Evolutionary conservation across 1,140 invertebrate genomes (phyloP), one percentile per base, ranked within the genome.

Genomic region (Zaprionus ghesquierei): DNA sequence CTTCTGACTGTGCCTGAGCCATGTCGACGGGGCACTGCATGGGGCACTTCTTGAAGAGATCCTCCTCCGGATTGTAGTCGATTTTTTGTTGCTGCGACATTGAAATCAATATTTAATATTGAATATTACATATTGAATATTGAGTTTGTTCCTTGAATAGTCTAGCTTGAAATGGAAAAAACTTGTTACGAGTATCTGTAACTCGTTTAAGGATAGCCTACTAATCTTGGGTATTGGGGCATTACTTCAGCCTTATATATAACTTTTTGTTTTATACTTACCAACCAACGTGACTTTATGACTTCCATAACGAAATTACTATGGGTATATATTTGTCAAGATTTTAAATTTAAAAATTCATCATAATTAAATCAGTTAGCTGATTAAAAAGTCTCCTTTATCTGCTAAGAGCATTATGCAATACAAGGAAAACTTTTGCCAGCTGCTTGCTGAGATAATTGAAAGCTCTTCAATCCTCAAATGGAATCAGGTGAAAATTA

Each of bases 401-500:
- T 41, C n/a, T 8, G 35, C 15, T 41, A 3, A 41, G 35, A 41
- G 35, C 35, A 41, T 41, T 41, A 15, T 15, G 35, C 2, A 38
- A n/a, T 15, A n/a, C 6, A 38, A 5, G n/a, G 35, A 41, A 15
- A 41, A 41, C n/a, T 41, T n/a, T 41, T 41, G n/a, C 3, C 18
- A 5, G 41, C 9, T 46, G 41, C 18, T 22, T 20, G 18, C 15
- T 22, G 18, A 18, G 3, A 5, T 46, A 46, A 46, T 22, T 46
- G 41, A 46, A 46, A 22, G 41, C 41, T 46, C 41, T 46, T 46
- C 18, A 46, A 46, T 46, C 18, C 22, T 2, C 10, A 10, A 22
- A 46, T 20, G 41, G 41, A 46, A 22, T 46, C 41, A 46, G 18
- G 41, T 46, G 41, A 46, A 46, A 46, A 46, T 46, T 23, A 61